These are phyloP conservation scores for Micromesistius poutassou DNA, from an alignment of 2,797 vertebrate genomes.

Conservation along the genomic window DNA sequence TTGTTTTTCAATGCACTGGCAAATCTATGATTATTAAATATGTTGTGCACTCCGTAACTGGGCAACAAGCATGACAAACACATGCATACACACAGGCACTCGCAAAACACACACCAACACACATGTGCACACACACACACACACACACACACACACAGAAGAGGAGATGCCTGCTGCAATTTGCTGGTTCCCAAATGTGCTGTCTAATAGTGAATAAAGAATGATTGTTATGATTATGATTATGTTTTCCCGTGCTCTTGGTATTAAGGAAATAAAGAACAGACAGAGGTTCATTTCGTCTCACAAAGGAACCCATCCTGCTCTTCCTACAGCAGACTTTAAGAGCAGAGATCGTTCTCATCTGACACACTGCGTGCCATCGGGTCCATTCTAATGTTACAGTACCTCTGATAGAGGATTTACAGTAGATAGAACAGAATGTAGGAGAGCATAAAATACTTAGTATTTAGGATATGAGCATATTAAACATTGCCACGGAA, in stretches of 20 bases:
- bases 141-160: not conserved
- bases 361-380: no score
- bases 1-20: not conserved
- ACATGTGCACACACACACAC: no score
- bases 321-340: not conserved
- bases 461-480: not conserved
- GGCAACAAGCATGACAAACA: conserved; percentile 5
- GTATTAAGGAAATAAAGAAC: not conserved
- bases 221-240: not conserved
- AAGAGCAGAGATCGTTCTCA: not conserved
- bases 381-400: not conserved
- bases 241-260: not conserved
- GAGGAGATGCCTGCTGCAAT: not conserved
- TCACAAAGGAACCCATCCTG: not conserved
- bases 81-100: not conserved
- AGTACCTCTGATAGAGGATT: not conserved
- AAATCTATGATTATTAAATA: conserved; percentile 2
- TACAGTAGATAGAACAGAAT: no score
- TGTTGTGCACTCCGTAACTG: not conserved
- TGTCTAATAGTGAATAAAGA: not conserved
- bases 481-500: not conserved
- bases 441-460: no score
- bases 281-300: not conserved
- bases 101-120: no score
- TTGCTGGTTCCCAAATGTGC: not conserved